Evolutionary conservation across 1,140 invertebrate species (phyloP), one percentile per base, ranked within the genome.

Genomic region (Heliothis virescens): DNA sequence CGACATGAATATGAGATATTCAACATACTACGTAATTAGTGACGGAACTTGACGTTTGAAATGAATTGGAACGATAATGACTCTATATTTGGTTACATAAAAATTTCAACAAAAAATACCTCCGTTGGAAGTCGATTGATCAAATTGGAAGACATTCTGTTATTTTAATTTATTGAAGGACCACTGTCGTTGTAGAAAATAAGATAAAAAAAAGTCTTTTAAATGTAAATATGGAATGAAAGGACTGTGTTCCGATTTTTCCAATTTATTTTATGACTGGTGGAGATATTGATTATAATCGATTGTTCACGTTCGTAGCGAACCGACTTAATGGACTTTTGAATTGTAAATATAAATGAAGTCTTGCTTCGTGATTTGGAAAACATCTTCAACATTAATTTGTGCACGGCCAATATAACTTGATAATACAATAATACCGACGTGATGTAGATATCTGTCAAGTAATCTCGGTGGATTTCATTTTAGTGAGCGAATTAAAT

Each of bases 401-500:
- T 50, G 53, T 73, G 48, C 71, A 41, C n/a, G 41, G n/a, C 71
- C 53, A 73, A 63, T 53, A 63, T 69, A 59, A 78, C 50, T 59
- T 67, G 52, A 69, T 78, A 78, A 78, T 78, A 78, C 52, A 78
- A 78, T 78, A 69, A 78, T 78, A 59, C 52, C 75, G 53, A 78
- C 63, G 63, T 59, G 52, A 80, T 74, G 62, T 79, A 73, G 78
- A 80, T 65, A 82, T 67, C 67, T 79, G 77, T 83, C 77, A 83
- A 79, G 78, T 85, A 83, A 84, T 81, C 81, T 79, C 81, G 52
- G 50, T 57, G 78, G 81, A 82, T 83, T 84, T 79, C 81, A 82
- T 84, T 86, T 86, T 80, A 83, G 79, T 80, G 63, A 75, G 65
- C 73, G 53, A 86, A 82, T 84, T 86, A 86, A 84, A 79, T 76